A percentile compares a stretch with the other conserved stretches of the same genome.
Evolutionary conservation across 2,113 vertebrate genomes (phyloP).

Genomic region (Lamprotornis superbus): DNA sequence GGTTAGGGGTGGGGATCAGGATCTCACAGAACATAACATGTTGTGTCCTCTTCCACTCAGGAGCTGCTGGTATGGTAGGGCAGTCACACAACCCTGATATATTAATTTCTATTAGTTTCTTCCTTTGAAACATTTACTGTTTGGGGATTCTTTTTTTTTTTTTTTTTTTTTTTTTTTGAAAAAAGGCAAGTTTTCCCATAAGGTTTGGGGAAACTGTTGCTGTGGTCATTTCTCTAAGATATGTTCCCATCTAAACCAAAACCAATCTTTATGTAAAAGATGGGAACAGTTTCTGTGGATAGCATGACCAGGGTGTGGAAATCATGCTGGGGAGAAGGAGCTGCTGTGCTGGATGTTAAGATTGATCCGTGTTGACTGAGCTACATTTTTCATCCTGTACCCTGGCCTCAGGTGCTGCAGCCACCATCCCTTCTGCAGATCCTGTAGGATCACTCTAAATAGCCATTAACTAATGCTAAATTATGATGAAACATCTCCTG

Average conservation of each 20-base stretch:
- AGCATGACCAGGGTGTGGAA: background rate
- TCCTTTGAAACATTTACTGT: background rate
- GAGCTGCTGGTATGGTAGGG: background rate
- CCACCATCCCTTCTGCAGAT: conserved; percentile 13
- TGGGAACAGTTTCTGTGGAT: background rate
- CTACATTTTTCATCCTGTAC: background rate
- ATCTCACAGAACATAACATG: background rate
- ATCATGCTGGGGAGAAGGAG: background rate
- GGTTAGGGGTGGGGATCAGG: background rate
- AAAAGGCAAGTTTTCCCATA: background rate
- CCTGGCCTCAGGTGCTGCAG: background rate
- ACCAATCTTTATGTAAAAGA: background rate
- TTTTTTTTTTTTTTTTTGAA: background rate
- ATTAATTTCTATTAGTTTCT: background rate
- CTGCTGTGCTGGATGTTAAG: background rate
- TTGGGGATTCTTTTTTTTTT: background rate
- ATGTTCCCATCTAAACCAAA: background rate
- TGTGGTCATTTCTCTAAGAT: background rate
- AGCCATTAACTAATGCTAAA: conserved; percentile 60
- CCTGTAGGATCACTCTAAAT: conserved; percentile 58
- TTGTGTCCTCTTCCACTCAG: background rate
- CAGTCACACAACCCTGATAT: background rate
- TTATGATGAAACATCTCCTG: conserved; percentile 58
- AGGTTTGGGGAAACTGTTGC: background rate
- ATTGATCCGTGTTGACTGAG: background rate